Evolutionary conservation across 2,797 vertebrate genomes (phyloP).

Genomic region (Esox lucius): DNA sequence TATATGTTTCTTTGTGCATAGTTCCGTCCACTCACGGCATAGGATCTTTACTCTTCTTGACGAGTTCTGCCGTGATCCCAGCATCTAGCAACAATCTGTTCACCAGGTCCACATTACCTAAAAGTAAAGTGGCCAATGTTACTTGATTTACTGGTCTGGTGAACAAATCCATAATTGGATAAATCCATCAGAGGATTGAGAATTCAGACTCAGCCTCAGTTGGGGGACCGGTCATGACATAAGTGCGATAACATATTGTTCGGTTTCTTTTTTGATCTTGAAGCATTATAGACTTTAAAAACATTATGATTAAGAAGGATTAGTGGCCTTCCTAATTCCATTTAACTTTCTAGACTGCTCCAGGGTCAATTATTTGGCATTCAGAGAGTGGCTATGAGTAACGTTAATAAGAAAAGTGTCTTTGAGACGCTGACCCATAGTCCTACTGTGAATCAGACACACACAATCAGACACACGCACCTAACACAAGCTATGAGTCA

Average conservation of each 20-base stretch:
- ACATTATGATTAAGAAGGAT: background rate
- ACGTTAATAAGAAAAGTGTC: background rate
- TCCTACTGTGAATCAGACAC: slow-evolving; percentile 16
- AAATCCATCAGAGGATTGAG: too few relatives aligned
- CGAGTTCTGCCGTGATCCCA: slow-evolving; percentile 88
- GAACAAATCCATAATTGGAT: background rate
- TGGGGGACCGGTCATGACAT: too few relatives aligned
- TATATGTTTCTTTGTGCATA: too few relatives aligned
- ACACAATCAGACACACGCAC: too few relatives aligned
- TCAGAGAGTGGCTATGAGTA: slow-evolving; percentile 13
- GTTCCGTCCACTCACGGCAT: slow-evolving; percentile 76
- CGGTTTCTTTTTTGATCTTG: too few relatives aligned
- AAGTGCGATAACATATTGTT: too few relatives aligned
- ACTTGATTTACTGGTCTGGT: background rate
- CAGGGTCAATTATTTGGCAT: background rate
- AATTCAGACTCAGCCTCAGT: too few relatives aligned
- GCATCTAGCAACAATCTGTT: slow-evolving; percentile 90
- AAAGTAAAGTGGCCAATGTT: slow-evolving; percentile 10
- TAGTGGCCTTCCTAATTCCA: background rate
- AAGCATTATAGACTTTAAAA: too few relatives aligned
- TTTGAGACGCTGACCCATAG: slow-evolving; percentile 23
- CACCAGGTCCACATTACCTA: slow-evolving; percentile 75
- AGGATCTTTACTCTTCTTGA: slow-evolving; percentile 78
- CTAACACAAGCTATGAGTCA: slow-evolving; percentile 6
- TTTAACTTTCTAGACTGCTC: too few relatives aligned